These are phyloP conservation scores for Serripes groenlandicus DNA, from an alignment of 2,888 invertebrate species.

Conservation along the genomic window DNA sequence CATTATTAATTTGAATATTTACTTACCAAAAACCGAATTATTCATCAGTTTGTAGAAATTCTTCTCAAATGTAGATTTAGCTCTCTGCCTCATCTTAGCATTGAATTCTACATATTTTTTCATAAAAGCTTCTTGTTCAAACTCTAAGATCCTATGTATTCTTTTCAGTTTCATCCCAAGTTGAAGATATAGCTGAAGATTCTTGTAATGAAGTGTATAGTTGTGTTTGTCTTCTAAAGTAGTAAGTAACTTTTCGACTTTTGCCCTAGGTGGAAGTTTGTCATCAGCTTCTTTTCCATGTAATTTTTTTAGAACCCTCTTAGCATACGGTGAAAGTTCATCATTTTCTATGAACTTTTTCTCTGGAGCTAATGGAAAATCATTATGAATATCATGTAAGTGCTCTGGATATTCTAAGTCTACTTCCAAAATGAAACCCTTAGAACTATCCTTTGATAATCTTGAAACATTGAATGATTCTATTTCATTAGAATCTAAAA, in stretches of 20 bases:
- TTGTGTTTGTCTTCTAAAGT: constrained; percentile 66
- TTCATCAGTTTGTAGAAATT: constrained; percentile 77
- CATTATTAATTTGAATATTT: too few relatives aligned
- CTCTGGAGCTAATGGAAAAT: constrained; percentile 80
- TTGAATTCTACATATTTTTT: constrained; percentile 81
- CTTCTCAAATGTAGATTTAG: constrained; percentile 82
- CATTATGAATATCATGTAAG: constrained; percentile 83
- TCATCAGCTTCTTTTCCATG: too few relatives aligned
- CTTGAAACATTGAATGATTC: constrained; percentile 31
- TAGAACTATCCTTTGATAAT: constrained; percentile 35
- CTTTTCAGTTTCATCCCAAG: constrained; percentile 74
- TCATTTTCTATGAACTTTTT: constrained; percentile 42
- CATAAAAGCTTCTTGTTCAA: constrained; percentile 80
- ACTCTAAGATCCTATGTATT: constrained; percentile 80
- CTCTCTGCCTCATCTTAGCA: constrained; percentile 69
- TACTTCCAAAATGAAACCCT: constrained; percentile 86
- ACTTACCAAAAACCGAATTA: constrained; percentile 68
- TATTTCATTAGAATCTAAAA: constrained; percentile 58
- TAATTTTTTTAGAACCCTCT: constrained; percentile 41
- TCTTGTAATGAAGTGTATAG: constrained; percentile 83
- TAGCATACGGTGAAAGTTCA: constrained; percentile 51
- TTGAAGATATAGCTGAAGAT: constrained; percentile 78
- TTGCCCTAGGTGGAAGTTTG: constrained; percentile 35
- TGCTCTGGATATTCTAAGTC: constrained; percentile 86
- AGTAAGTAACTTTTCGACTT: constrained; percentile 68